These are phyloP conservation scores for Meteorus colon DNA, from an alignment of 2,888 invertebrate genomes.

Conservation along the genomic window DNA sequence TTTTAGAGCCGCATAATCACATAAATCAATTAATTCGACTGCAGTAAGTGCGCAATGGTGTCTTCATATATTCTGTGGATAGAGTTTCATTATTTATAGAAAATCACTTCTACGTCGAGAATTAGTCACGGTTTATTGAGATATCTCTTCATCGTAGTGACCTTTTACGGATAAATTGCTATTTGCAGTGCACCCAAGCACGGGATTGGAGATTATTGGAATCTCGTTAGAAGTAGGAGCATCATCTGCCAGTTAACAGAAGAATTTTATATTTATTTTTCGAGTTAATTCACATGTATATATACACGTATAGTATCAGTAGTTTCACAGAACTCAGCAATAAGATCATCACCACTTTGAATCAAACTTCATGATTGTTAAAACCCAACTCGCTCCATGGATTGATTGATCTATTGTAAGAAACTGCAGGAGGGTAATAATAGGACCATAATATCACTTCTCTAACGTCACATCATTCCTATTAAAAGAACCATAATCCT, in stretches of 20 bases:
- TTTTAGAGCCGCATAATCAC: too few relatives aligned
- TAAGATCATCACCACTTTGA: not conserved
- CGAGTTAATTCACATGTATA: not conserved
- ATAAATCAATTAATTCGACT: not conserved
- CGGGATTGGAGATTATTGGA: slow-evolving; percentile 70
- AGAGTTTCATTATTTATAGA: not conserved
- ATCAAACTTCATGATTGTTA: not conserved
- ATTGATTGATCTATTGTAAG: not conserved
- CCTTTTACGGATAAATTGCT: slow-evolving; percentile 64
- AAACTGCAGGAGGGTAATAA: not conserved
- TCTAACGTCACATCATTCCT: too few relatives aligned
- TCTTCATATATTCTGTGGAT: not conserved
- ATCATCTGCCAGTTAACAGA: slow-evolving; percentile 32
- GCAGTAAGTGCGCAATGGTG: not conserved
- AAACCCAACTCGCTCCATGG: not conserved
- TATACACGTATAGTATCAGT: not conserved
- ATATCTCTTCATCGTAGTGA: slow-evolving; percentile 8
- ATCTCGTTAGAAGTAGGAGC: slow-evolving; percentile 63
- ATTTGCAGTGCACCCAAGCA: slow-evolving; percentile 65
- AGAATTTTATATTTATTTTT: slow-evolving; percentile 2
- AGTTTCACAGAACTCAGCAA: not conserved
- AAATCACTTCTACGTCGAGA: not conserved
- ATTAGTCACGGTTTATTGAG: slow-evolving; percentile 24
- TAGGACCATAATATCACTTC: too few relatives aligned
- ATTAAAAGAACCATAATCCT: too few relatives aligned